A percentile compares a stretch with the other conserved stretches of the same genome.
These are phyloP conservation scores for Drosophila insularis DNA, from an alignment of 1,140 invertebrate genomes.

Conservation along the genomic window DNA sequence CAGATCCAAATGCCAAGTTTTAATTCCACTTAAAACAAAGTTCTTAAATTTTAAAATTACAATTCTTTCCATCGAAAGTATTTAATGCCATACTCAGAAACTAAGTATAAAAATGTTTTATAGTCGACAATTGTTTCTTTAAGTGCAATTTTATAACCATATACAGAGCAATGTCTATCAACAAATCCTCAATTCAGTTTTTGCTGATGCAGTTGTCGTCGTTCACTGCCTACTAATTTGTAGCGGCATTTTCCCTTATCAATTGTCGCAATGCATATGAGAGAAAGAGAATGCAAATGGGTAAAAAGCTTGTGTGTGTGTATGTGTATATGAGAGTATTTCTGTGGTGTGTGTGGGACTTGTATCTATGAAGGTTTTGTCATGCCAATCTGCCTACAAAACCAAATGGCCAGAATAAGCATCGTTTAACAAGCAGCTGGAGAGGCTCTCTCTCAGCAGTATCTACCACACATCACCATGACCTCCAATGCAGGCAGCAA, in stretches of 20 bases:
- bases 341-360: conserved; percentile 26
- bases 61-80: too few species aligned
- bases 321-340: neutral
- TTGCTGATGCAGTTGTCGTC: conserved; percentile 13
- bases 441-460: conserved; percentile 26
- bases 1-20: too few species aligned
- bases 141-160: neutral
- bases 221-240: conserved; percentile 52
- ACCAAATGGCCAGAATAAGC: conserved; percentile 20
- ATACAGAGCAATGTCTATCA: neutral
- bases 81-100: too few species aligned
- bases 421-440: conserved; percentile 23
- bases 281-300: conserved; percentile 22
- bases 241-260: conserved; percentile 71
- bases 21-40: too few species aligned
- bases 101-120: too few species aligned
- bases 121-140: neutral
- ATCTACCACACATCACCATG: conserved; percentile 28
- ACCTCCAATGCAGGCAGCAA: conserved; percentile 13
- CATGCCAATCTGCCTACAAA: conserved; percentile 39
- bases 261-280: conserved; percentile 71
- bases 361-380: conserved; percentile 26
- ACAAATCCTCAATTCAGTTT: conserved; percentile 10
- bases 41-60: too few species aligned
- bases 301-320: neutral